Evolutionary conservation across 2,888 invertebrate genomes (phyloP).

Genomic region (Patella caerulea): DNA sequence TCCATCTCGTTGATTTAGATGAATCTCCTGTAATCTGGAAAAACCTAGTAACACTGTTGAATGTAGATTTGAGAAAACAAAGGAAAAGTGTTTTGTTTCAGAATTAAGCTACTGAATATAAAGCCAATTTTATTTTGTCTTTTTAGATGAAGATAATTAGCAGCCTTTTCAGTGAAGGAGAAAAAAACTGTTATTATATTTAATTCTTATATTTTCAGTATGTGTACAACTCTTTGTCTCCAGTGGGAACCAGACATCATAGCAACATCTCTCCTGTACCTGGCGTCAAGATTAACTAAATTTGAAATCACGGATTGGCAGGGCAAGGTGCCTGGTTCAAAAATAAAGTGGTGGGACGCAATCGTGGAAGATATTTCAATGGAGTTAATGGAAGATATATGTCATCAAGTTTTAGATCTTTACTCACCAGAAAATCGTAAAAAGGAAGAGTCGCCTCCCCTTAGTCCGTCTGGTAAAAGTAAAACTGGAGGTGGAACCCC

Average conservation of each 20-base stretch:
- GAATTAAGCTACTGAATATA: too few relatives aligned
- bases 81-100: too few relatives aligned
- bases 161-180: too few relatives aligned
- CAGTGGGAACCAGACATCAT: constrained; percentile 99
- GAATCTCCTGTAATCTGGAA: too few relatives aligned
- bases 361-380: constrained; percentile 95
- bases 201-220: constrained; percentile 74
- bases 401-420: constrained; percentile 92
- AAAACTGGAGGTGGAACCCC: constrained; percentile 50
- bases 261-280: constrained; percentile 95
- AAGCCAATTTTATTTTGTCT: too few relatives aligned
- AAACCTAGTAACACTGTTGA: too few relatives aligned
- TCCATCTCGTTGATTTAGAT: too few relatives aligned
- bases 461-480: constrained; percentile 38
- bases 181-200: neutral
- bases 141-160: too few relatives aligned
- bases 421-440: constrained; percentile 77
- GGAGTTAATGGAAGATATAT: constrained; percentile 95
- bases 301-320: constrained; percentile 96
- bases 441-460: constrained; percentile 54
- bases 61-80: too few relatives aligned
- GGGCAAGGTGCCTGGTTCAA: constrained; percentile 79
- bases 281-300: constrained; percentile 95
- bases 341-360: constrained; percentile 93
- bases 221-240: constrained; percentile 94